Percentiles rank a stretch among this genome's conserved stretches.
These are phyloP conservation scores for Campoletis raptor DNA, from an alignment of 2,888 invertebrate species.

Conservation along the genomic window DNA sequence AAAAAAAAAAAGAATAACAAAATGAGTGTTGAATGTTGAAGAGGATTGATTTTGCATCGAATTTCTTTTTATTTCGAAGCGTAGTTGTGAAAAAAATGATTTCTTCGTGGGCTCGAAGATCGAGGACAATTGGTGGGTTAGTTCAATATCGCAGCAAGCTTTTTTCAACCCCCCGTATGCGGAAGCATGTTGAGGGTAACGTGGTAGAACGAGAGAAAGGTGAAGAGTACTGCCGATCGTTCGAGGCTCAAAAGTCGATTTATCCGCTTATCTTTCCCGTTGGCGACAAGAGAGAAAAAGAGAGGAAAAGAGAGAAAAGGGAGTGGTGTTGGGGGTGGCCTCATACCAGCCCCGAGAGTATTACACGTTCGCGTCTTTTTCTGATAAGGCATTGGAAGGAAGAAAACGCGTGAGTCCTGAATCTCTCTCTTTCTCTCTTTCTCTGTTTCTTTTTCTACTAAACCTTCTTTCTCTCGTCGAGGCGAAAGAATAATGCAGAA, in stretches of 20 bases:
- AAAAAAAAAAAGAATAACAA: too few relatives aligned
- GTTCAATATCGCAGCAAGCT: background rate
- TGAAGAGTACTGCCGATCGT: slow-evolving; percentile 59
- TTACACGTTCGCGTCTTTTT: slow-evolving; percentile 31
- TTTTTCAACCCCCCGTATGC: background rate
- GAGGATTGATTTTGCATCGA: too few relatives aligned
- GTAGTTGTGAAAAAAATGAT: background rate
- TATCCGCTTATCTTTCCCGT: slow-evolving; percentile 65
- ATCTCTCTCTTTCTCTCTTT: background rate
- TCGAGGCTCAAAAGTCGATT: slow-evolving; percentile 69
- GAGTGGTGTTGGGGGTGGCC: background rate
- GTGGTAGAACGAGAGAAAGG: slow-evolving; percentile 18
- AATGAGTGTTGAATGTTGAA: too few relatives aligned
- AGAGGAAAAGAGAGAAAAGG: background rate
- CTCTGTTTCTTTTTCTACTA: background rate
- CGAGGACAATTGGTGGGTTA: background rate
- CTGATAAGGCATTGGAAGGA: slow-evolving; percentile 59
- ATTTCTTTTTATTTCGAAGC: background rate
- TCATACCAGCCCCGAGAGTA: slow-evolving; percentile 23
- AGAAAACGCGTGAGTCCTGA: slow-evolving; percentile 41
- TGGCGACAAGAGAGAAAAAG: slow-evolving; percentile 15
- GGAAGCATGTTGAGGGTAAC: too few relatives aligned
- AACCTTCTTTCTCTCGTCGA: background rate
- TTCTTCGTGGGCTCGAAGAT: background rate
- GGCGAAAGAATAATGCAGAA: slow-evolving; percentile 31